These are phyloP conservation scores for Myoxocephalus aenaeus DNA, from an alignment of 2,797 vertebrate species.

Conservation along the genomic window DNA sequence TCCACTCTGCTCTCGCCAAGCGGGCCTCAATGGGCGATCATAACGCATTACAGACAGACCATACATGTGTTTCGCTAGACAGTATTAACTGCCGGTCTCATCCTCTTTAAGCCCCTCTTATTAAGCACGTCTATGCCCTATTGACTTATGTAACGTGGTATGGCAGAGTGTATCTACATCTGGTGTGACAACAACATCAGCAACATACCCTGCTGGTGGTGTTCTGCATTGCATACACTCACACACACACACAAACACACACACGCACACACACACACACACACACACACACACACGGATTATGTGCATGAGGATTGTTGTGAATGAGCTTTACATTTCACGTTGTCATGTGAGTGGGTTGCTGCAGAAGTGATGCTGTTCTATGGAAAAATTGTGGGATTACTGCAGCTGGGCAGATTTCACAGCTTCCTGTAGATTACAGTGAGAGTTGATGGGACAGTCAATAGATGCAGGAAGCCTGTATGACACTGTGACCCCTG, in stretches of 20 bases:
- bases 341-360: constrained; percentile 31
- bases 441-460: constrained; percentile 53
- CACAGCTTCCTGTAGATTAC: constrained; percentile 56
- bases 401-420: constrained; percentile 70
- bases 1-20: constrained; percentile 58
- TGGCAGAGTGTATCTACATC: constrained; percentile 67
- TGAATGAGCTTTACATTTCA: constrained; percentile 46
- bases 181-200: constrained; percentile 56
- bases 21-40: constrained; percentile 40
- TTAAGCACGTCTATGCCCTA: constrained; percentile 65
- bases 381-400: constrained; percentile 56
- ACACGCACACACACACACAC: not conserved
- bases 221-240: not conserved
- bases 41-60: constrained; percentile 51
- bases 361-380: constrained; percentile 43
- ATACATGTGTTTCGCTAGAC: constrained; percentile 55
- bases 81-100: constrained; percentile 67
- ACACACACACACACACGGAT: not conserved
- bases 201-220: constrained; percentile 43
- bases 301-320: constrained; percentile 23
- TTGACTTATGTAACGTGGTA: constrained; percentile 74
- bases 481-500: constrained; percentile 73
- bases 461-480: constrained; percentile 45
- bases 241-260: not conserved
- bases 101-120: constrained; percentile 64